These are phyloP conservation scores for Stictocephala bisonia DNA, from an alignment of 2,888 invertebrate species.

Conservation along the genomic window DNA sequence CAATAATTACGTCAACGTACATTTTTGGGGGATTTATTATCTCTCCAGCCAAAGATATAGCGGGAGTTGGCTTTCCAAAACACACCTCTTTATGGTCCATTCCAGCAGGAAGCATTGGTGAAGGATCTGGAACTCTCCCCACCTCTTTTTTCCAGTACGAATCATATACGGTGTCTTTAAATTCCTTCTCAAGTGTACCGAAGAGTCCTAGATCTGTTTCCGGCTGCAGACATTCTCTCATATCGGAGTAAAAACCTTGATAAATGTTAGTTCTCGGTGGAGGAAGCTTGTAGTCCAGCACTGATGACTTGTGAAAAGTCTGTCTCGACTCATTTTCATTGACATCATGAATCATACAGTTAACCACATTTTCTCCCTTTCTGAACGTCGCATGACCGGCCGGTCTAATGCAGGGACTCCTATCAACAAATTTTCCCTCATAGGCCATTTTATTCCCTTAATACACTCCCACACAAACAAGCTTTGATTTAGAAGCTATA, in stretches of 20 bases:
- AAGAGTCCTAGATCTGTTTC: background rate
- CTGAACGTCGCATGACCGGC: too few relatives aligned
- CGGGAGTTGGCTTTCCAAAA: constrained; percentile 63
- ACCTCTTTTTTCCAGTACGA: constrained; percentile 66
- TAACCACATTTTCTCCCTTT: too few relatives aligned
- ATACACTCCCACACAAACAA: too few relatives aligned
- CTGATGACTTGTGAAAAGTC: too few relatives aligned
- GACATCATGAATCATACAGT: too few relatives aligned
- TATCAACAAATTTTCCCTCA: too few relatives aligned
- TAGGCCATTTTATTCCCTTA: too few relatives aligned
- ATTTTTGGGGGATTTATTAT: constrained; percentile 64
- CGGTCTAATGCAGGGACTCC: too few relatives aligned
- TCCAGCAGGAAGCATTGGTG: constrained; percentile 65
- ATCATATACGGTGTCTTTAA: constrained; percentile 66
- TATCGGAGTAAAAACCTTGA: background rate
- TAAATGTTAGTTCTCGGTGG: constrained; percentile 4
- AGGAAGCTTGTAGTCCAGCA: constrained; percentile 20
- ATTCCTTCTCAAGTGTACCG: constrained; percentile 59
- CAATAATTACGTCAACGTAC: constrained; percentile 63
- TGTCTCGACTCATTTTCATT: too few relatives aligned
- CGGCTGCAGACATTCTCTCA: constrained; percentile 5
- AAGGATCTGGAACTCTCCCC: constrained; percentile 65
- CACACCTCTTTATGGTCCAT: constrained; percentile 64
- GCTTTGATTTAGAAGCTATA: too few relatives aligned
- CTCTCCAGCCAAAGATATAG: background rate